Base-by-base conservation (phyloP, 2,888 invertebrate species). In the Blastobasis lacticolella region DNA sequence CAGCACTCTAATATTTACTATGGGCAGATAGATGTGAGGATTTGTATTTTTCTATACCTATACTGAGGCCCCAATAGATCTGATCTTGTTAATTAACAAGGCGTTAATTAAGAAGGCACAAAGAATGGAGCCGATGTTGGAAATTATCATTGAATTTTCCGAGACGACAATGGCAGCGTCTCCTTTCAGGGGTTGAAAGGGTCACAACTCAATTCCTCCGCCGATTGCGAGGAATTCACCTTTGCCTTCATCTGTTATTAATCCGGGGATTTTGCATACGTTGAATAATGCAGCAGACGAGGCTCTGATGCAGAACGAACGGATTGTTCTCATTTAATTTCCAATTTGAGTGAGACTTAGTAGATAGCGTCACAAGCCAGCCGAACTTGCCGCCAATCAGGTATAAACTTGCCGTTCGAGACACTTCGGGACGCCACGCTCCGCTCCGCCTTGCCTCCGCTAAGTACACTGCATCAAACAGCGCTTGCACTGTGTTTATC, bases 321-420 rank as follows among this genome's bases (percentile, higher is more conserved):
- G 70, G 75, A 80, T 79, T 80, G 76, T 76, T 71, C 61, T 77
- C 80, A 79, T 82, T 79, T 79, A 77, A 81, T 81, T 78, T 76
- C 62, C 65, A 72, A 69, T 71, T 65, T 60, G 64, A 67, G 64
- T 67, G 59, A 63, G 62, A 59, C 63, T 63, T 57, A 55, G 58
- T 56, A 56, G 58, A 58, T 66, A 66, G 67, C 60, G 62, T 60
- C 58, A 54, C 58, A 52, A 55, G 55, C 57, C 68, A 60, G 61
- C 60, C 60, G 61, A 68, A 70, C 64, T 69, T 66, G 60, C 57
- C 61, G 64, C 62, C 67, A 72, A 67, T 71, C 71, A 68, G 66
- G 61, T 69, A 57, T 57, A 61, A 72, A 73, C 63, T 71, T 66
- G 55, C 55, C 58, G 61, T 61, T 62, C 51, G 56, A 54, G 63